A percentile compares a stretch with the other conserved stretches of the same genome.
These are phyloP conservation scores for Limulus polyphemus DNA, from an alignment of 2,888 invertebrate genomes.

Conservation along the genomic window DNA sequence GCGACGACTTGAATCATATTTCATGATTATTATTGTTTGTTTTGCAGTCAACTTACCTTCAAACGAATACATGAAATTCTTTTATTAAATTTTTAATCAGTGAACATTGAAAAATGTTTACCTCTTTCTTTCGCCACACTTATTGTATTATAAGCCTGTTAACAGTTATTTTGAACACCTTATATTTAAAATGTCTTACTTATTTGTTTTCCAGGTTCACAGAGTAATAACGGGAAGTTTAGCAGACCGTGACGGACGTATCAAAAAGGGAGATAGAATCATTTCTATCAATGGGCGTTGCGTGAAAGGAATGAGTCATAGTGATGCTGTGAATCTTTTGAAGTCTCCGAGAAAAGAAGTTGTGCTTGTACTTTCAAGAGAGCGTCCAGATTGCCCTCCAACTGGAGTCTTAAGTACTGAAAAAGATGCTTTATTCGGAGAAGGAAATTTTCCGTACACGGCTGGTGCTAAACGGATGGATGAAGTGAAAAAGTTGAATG, in stretches of 20 bases:
- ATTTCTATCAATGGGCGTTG: slow-evolving; percentile 73
- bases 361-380: slow-evolving; percentile 57
- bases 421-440: background rate
- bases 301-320: slow-evolving; percentile 70
- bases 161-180: too few relatives aligned
- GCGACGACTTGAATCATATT: too few relatives aligned
- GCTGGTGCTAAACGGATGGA: too few relatives aligned
- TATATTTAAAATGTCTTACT: background rate
- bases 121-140: too few relatives aligned
- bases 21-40: too few relatives aligned
- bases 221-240: slow-evolving; percentile 72
- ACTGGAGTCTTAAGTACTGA: background rate
- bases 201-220: slow-evolving; percentile 53
- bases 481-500: too few relatives aligned
- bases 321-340: slow-evolving; percentile 70
- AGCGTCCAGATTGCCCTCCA: background rate
- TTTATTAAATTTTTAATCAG: too few relatives aligned
- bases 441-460: too few relatives aligned
- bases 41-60: too few relatives aligned
- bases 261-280: slow-evolving; percentile 75
- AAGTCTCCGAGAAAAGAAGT: slow-evolving; percentile 71
- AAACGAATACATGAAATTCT: too few relatives aligned
- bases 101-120: too few relatives aligned
- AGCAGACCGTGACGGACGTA: slow-evolving; percentile 70
- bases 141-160: too few relatives aligned